Percentiles rank a stretch among this genome's conserved stretches.
Evolutionary conservation across 2,888 invertebrate genomes (phyloP).

Genomic region (Nowickia ferox): DNA sequence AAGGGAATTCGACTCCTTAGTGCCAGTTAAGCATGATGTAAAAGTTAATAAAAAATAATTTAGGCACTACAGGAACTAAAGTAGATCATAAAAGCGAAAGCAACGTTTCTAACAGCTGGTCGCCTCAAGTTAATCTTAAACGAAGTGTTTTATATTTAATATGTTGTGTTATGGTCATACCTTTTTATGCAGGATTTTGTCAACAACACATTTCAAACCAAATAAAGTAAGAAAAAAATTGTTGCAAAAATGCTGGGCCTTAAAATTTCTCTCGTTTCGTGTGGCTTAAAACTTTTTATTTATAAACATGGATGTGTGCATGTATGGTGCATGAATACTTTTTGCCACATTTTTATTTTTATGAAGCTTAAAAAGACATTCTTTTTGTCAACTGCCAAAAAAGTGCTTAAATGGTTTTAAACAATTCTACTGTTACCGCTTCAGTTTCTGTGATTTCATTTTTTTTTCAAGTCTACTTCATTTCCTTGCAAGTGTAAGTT

Average conservation of each 20-base stretch:
- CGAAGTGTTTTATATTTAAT: not conserved
- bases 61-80: conserved; percentile 25
- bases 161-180: conserved; percentile 36
- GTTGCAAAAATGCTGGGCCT: conserved; percentile 31
- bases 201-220: conserved; percentile 3
- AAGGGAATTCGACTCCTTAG: no score
- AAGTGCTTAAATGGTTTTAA: conserved; percentile 70
- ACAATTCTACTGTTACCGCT: conserved; percentile 43
- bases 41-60: conserved; percentile 17
- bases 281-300: conserved; percentile 33
- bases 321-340: not conserved
- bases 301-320: not conserved
- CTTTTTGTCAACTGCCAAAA: conserved; percentile 71
- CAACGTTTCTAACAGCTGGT: conserved; percentile 13
- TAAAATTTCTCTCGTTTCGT: conserved; percentile 49
- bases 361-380: conserved; percentile 70
- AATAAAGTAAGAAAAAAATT: conserved; percentile 15
- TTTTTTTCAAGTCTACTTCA: conserved; percentile 15
- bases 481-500: conserved; percentile 43
- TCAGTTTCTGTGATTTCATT: conserved; percentile 13
- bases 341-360: conserved; percentile 39
- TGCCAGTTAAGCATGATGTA: conserved; percentile 1
- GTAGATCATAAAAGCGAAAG: not conserved
- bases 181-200: conserved; percentile 20
- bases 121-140: conserved; percentile 28